phyloP scores from a whole-genome alignment of 1,140 invertebrate species.

The Neodiprion pinetum region DNA sequence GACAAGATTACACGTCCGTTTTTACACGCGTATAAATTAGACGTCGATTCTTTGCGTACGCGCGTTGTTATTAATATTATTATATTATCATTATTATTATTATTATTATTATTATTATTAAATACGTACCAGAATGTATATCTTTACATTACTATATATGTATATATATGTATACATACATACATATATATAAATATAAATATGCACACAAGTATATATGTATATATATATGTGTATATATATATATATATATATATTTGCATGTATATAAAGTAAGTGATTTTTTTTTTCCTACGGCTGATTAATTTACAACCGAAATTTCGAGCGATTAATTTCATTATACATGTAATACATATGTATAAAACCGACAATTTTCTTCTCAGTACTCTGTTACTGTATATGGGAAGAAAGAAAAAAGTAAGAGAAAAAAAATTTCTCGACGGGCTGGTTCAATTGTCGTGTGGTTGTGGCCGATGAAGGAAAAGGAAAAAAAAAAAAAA shows the following conservation, averaged over 20 bases:
- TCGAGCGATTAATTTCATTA: not conserved
- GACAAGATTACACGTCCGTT: too few species aligned
- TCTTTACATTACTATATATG: slow-evolving; percentile 23
- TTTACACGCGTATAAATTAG: too few species aligned
- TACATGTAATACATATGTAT: slow-evolving; percentile 35
- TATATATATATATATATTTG: slow-evolving; percentile 13
- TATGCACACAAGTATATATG: not conserved
- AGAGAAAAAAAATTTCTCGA: not conserved
- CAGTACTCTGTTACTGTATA: too few species aligned
- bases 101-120: slow-evolving; percentile 11
- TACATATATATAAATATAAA: slow-evolving; percentile 15
- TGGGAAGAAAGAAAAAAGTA: not conserved
- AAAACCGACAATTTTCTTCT: slow-evolving; percentile 36
- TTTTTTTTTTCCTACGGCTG: not conserved
- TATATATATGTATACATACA: slow-evolving; percentile 25
- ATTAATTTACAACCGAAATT: too few species aligned
- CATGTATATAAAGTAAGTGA: not conserved
- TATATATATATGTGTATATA: slow-evolving; percentile 26
- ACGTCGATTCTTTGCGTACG: not conserved
- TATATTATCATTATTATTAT: slow-evolving; percentile 23
- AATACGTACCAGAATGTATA: slow-evolving; percentile 7
- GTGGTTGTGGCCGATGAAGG: not conserved
- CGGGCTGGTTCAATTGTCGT: not conserved
- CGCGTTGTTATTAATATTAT: not conserved
- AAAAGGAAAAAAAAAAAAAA: not conserved